Evolutionary conservation across 2,113 vertebrate genomes (phyloP), one percentile per base, ranked within the genome.

Genomic region (Bubo bubo): DNA sequence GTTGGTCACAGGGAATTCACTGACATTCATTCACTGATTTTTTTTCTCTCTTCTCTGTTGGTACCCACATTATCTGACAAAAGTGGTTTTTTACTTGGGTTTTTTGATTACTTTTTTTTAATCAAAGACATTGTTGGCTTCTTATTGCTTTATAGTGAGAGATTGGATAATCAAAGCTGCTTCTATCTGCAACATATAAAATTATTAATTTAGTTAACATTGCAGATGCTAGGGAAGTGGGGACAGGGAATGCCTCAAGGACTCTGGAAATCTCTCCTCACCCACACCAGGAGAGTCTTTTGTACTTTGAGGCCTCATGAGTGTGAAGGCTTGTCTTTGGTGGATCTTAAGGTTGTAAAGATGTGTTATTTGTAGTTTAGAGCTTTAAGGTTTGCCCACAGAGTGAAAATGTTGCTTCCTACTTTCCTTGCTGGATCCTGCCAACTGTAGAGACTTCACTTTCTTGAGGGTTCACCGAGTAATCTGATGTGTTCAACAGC

Each of bases 1-100:
- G 30, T 35, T 89, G 87, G 86, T 89, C 70, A 87, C 28, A 75
- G 80, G 56, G 86, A 95, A 95, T 87, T 95, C 64, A 66, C 32
- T 91, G 62, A 45, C 72, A 32, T 84, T 74, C 62, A 71, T 39
- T 74, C 62, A 37, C 58, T 41, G 34, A 5, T 34, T 76, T 91
- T 76, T 76, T 93, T 66, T 12, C 34, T 84, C 24, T 90, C 35
- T 74, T 93, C 79, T 93, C 62, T 79, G 73, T 50, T 93, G 50
- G n/a, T 95, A 53, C 50, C 41, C 37, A 39, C 35, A 66, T 91
- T 93, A 73, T 90, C 66, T 87, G 74, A 64, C 59, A 70, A 75
- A 79, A 79, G 35, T 17, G 55, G 7, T 0, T 15, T 83, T 63
- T 83, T 39, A 39, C 68, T 79, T 84, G 10, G 0, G 7, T 62